Evolutionary conservation across 2,797 vertebrate genomes (phyloP).

Genomic region (Dromococcyx pavoninus): DNA sequence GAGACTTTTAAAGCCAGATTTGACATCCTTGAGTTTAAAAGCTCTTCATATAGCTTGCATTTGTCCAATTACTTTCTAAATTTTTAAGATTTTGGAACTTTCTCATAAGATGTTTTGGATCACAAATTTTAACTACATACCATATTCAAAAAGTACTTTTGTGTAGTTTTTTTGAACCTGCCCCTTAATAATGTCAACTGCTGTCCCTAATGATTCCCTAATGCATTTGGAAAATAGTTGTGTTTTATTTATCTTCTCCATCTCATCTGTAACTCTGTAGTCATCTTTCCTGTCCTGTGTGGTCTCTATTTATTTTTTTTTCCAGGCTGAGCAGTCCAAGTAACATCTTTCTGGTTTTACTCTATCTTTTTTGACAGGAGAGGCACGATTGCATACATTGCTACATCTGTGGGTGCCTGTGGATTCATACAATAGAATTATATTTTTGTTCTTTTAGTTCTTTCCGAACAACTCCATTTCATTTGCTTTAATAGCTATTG

Average conservation of each 20-base stretch:
- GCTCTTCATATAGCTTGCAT: not conserved
- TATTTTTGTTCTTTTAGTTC: not conserved
- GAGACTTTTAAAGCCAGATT: not conserved
- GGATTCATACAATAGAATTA: not conserved
- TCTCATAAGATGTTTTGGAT: not conserved
- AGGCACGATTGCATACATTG: not conserved
- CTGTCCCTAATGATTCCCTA: not conserved
- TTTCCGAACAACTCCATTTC: not conserved
- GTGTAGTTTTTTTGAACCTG: not conserved
- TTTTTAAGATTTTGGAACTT: not conserved
- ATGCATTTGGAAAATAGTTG: not conserved
- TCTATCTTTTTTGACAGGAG: not conserved
- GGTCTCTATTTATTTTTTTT: not conserved
- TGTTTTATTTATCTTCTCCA: not conserved
- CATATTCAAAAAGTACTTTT: not conserved
- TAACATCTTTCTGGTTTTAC: not conserved
- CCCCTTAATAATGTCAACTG: not conserved
- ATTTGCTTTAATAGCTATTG: not conserved
- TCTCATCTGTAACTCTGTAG: not conserved
- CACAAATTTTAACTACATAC: not conserved
- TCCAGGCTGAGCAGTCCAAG: not conserved
- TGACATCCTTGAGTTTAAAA: not conserved
- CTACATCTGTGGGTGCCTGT: not conserved
- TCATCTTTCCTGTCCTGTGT: not conserved
- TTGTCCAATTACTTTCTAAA: not conserved